Evolutionary conservation across 1,140 invertebrate genomes (phyloP), one percentile per base, ranked within the genome.

Genomic region (Drosophila nebulosa): DNA sequence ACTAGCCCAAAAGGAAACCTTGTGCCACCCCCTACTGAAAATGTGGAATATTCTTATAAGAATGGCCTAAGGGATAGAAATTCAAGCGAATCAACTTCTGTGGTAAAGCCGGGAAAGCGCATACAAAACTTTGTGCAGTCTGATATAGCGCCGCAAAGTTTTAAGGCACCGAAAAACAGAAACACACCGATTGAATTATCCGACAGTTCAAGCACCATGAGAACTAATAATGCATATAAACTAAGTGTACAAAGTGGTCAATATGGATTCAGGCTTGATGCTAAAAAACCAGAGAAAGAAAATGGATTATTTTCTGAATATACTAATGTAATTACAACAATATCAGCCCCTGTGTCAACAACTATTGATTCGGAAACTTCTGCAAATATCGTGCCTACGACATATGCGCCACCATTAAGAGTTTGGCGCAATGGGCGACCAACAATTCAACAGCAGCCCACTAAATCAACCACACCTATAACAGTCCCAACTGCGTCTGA

Each of bases 361-460:
- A 32, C 35, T 39, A 12, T 52, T 4, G 53, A 64, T 22, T 39
- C 52, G 32, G 69, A 67, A 14, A 64, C 60, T 22, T 78, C 53
- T 59, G 65, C 56, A n/a, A 76, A 86, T 16, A 83, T 91, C 42
- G 55, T 86, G 16, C 90, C 91, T 18, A 91, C 91, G 46, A 91
- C 90, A 3, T 91, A 91, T 66, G 85, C 90, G 0, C 91, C 91
- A 3, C 81, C 81, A 0, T 36, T 90, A 35, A 74, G 89, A 9
- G 67, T 74, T 36, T 90, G 90, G 90, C 90, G 89, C 3, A 85
- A 89, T 55, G 89, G 89, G 2, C 69, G 89, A 21, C 81, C 89
- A 6, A 88, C 85, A 1, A 68, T 89, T 52, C 77, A 89, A 36
- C 81, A 80, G 24, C 46, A 68, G 2, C 18, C 21, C 27, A 59